Base-by-base conservation (phyloP, 1,140 invertebrate genomes). In the Aphaenogaster ashmeadi region DNA sequence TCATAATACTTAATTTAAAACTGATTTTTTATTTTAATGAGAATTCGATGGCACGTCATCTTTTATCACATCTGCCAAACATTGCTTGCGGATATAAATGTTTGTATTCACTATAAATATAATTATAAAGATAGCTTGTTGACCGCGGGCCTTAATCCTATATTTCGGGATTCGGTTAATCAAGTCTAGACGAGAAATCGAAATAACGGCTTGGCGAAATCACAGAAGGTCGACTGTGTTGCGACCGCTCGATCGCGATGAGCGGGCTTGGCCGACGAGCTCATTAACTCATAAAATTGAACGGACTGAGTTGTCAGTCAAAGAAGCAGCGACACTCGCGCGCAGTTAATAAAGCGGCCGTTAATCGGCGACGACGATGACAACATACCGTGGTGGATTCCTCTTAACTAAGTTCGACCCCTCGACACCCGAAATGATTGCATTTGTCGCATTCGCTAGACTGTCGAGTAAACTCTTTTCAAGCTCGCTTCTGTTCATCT, bases 341-440 rank as follows among this genome's bases (percentile, higher is more conserved):
- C 67, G 50, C 80, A 54, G 66, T 87, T 74, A 80, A 54, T 85
- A 78, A 87, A 66, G 36, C 62, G 80, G 18, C 27, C 50, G n/a
- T 80, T 90, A 50, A 75, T 62, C 47, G 52, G 50, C 69, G 47
- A 66, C 62, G 72, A 80, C 36, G 74, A 89, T 75, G 79, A 60
- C 71, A 67, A 88, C 74, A 54, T 60, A 50, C 56, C 27, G 52
- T 79, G 38, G 58, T 75, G 58, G 38, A 54, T 87, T 79, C 60
- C 27, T 58, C 66, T 86, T 64, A 77, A 86, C 86, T 77, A 90
- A 81, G 60, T 77, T 85, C 75, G 80, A 90, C 75, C 86, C 27
- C 78, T 83, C 47, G 72, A 21, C 83, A 78, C 60, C 60, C 44
- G 56, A 85, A 86, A 79, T 15, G 72, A 80, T 90, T 79, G 27